Percentiles rank a stretch among this genome's conserved stretches.
phyloP scores from a whole-genome alignment of 2,113 vertebrate genomes.

The Junco hyemalis region DNA sequence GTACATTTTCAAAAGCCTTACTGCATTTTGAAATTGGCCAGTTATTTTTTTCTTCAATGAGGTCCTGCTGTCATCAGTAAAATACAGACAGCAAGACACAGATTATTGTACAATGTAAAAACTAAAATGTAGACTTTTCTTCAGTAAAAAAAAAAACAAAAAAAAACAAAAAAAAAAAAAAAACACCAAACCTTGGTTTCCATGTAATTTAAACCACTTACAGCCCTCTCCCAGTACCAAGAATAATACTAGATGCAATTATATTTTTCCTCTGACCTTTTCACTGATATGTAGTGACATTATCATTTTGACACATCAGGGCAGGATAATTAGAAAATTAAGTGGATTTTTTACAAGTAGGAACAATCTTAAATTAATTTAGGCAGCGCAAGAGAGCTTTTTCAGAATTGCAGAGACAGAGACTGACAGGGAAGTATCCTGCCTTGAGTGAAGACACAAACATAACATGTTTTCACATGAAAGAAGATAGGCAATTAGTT shows the following conservation, averaged over 20 bases:
- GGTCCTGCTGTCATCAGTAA: neutral
- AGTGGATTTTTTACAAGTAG: neutral
- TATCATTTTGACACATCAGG: neutral
- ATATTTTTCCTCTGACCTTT: conserved; percentile 41
- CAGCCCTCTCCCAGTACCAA: neutral
- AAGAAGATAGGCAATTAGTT: neutral
- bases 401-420: neutral
- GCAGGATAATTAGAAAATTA: neutral
- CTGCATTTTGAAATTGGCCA: neutral
- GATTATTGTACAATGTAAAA: neutral
- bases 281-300: conserved; percentile 11
- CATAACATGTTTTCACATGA: neutral
- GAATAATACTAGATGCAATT: neutral
- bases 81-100: neutral
- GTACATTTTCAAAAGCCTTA: neutral
- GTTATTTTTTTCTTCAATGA: neutral
- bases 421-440: neutral
- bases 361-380: neutral
- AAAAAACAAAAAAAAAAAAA: too few relatives aligned
- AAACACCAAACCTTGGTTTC: neutral
- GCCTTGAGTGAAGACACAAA: neutral
- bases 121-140: neutral
- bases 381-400: neutral
- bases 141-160: neutral
- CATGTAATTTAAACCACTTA: neutral